Evolutionary conservation across 1,140 invertebrate species (phyloP).

Genomic region (Drosophila takahashii): DNA sequence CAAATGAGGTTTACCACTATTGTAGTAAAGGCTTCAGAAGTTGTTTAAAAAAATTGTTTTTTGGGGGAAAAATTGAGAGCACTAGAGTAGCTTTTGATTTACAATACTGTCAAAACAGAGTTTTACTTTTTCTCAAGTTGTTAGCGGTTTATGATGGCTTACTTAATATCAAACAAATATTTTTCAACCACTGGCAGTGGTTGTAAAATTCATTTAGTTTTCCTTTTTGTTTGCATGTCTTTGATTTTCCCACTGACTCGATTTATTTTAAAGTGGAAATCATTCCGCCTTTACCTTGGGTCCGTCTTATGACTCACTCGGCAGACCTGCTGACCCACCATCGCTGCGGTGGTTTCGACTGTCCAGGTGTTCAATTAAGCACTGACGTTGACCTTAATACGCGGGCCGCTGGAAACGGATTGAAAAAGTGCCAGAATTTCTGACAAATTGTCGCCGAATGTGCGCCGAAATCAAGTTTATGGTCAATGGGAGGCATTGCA

Average conservation of each 20-base stretch:
- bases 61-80: not conserved
- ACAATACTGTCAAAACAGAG: not conserved
- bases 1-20: conserved; percentile 9
- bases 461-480: conserved; percentile 80
- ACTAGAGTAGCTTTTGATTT: not conserved
- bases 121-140: no score
- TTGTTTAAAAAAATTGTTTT: not conserved
- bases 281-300: conserved; percentile 33
- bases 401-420: conserved; percentile 49
- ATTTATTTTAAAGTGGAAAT: conserved; percentile 14
- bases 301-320: conserved; percentile 55
- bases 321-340: conserved; percentile 54
- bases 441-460: conserved; percentile 79
- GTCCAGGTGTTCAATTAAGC: conserved; percentile 82
- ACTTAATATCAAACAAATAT: not conserved
- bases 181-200: not conserved
- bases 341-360: conserved; percentile 28
- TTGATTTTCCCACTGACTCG: not conserved
- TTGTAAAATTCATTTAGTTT: not conserved
- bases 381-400: conserved; percentile 81
- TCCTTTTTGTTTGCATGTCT: not conserved
- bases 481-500: conserved; percentile 62
- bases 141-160: not conserved
- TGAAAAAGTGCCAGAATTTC: conserved; percentile 77
- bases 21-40: conserved; percentile 5